Percentiles rank a stretch among this genome's conserved stretches.
phyloP scores from a whole-genome alignment of 2,797 vertebrate species.

The Halcyon chelicuti region DNA sequence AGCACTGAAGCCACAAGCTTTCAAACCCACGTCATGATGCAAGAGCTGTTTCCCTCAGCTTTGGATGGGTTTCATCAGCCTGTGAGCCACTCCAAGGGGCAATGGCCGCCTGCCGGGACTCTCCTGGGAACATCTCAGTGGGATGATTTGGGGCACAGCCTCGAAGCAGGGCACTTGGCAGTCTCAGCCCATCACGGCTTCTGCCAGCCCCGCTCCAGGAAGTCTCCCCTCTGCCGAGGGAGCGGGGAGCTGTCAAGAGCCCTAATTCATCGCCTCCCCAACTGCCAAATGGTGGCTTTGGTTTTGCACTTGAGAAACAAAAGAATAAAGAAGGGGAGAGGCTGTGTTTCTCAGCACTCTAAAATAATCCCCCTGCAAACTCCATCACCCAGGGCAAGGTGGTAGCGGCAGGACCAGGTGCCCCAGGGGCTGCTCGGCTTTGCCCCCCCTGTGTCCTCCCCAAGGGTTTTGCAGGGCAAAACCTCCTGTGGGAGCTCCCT shows the following conservation, averaged over 20 bases:
- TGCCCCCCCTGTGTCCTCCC: background rate
- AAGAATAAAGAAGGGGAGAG: background rate
- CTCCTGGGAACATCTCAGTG: background rate
- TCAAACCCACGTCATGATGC: fast-evolving
- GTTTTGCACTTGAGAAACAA: background rate
- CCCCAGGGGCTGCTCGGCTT: fast-evolving
- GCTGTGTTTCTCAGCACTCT: background rate
- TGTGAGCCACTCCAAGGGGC: background rate
- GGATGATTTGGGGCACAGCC: background rate
- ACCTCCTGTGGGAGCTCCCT: background rate
- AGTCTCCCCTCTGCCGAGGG: background rate
- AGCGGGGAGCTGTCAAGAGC: background rate
- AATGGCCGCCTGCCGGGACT: fast-evolving
- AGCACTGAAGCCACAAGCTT: fast-evolving
- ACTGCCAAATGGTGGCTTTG: background rate
- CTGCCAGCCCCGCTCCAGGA: background rate
- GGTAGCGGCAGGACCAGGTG: fast-evolving
- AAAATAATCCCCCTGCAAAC: background rate
- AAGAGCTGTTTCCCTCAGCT: background rate
- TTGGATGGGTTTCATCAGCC: background rate
- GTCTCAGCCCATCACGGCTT: background rate
- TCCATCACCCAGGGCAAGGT: background rate
- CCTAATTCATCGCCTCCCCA: background rate
- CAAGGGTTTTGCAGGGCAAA: background rate
- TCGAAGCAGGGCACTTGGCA: background rate